Conservation (phyloP, 2,113 vertebrate species). For the Caranx ignobilis region DNA sequence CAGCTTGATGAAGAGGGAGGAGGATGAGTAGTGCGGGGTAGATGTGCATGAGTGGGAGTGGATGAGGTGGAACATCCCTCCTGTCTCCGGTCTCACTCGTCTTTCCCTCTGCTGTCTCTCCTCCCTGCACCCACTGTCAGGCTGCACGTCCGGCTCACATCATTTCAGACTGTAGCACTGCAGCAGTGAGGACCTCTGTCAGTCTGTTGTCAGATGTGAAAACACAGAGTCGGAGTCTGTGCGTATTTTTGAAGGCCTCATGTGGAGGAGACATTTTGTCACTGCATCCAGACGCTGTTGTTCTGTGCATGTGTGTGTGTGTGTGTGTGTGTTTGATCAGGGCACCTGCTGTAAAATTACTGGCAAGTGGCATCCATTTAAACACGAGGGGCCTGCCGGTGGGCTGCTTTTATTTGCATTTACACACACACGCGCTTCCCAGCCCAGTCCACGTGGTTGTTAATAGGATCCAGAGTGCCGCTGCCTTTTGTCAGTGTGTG, state of each 20-base stretch:
- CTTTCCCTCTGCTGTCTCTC: slow-evolving; percentile 20
- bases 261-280: slow-evolving; percentile 79
- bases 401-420: slow-evolving; percentile 70
- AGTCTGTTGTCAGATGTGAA: slow-evolving; percentile 16
- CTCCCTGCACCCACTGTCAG: slow-evolving; percentile 21
- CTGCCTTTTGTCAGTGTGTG: slow-evolving; percentile 75
- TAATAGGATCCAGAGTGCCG: slow-evolving; percentile 72
- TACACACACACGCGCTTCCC: slow-evolving; percentile 39
- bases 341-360: slow-evolving; percentile 79
- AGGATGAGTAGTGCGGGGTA: slow-evolving; percentile 16
- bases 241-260: slow-evolving; percentile 16
- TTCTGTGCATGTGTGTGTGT: slow-evolving; percentile 10
- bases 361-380: slow-evolving; percentile 75
- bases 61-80: slow-evolving; percentile 65
- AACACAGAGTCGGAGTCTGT: background rate
- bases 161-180: slow-evolving; percentile 28
- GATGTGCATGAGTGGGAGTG: slow-evolving; percentile 63
- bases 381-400: slow-evolving; percentile 58
- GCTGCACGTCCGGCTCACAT: slow-evolving; percentile 37
- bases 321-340: slow-evolving; percentile 29
- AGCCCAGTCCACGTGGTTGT: slow-evolving; percentile 43
- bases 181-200: slow-evolving; percentile 7
- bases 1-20: slow-evolving; percentile 26
- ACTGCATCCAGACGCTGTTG: slow-evolving; percentile 26
- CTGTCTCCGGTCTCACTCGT: slow-evolving; percentile 26